These are phyloP conservation scores for Podilymbus podiceps DNA, from an alignment of 2,113 vertebrate species.

Conservation along the genomic window DNA sequence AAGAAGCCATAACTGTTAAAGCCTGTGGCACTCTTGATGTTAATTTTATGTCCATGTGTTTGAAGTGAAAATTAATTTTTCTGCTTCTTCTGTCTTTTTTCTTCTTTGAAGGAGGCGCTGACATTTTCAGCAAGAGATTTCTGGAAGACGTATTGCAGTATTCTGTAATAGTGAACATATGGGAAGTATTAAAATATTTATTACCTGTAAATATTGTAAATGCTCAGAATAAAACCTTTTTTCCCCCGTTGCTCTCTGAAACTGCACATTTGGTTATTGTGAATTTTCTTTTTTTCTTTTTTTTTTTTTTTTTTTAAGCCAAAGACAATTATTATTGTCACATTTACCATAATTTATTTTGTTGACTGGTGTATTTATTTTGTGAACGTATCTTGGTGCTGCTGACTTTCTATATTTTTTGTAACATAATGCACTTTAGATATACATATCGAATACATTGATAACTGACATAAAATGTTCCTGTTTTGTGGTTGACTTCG, in stretches of 20 bases:
- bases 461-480: constrained; percentile 74
- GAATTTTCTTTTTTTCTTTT: constrained; percentile 62
- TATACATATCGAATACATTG: constrained; percentile 84
- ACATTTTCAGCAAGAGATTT: constrained; percentile 63
- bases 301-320: constrained; percentile 63
- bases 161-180: constrained; percentile 80
- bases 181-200: constrained; percentile 85
- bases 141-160: constrained; percentile 76
- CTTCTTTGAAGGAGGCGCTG: constrained; percentile 73
- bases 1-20: background rate
- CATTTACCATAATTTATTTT: constrained; percentile 91
- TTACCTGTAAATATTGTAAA: constrained; percentile 85
- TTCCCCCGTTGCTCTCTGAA: constrained; percentile 65
- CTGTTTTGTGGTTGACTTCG: constrained; percentile 75
- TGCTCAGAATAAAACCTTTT: constrained; percentile 73
- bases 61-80: constrained; percentile 23
- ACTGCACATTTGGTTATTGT: constrained; percentile 79
- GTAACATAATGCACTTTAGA: constrained; percentile 98
- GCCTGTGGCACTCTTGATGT: background rate
- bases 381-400: constrained; percentile 94
- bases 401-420: constrained; percentile 92
- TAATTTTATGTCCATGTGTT: background rate
- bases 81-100: constrained; percentile 16
- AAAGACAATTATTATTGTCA: constrained; percentile 76
- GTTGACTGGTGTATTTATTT: constrained; percentile 93